Percentiles rank a stretch among this genome's conserved stretches.
These are phyloP conservation scores for Drosophila demipolita DNA, from an alignment of 2,888 invertebrate genomes.

Conservation along the genomic window DNA sequence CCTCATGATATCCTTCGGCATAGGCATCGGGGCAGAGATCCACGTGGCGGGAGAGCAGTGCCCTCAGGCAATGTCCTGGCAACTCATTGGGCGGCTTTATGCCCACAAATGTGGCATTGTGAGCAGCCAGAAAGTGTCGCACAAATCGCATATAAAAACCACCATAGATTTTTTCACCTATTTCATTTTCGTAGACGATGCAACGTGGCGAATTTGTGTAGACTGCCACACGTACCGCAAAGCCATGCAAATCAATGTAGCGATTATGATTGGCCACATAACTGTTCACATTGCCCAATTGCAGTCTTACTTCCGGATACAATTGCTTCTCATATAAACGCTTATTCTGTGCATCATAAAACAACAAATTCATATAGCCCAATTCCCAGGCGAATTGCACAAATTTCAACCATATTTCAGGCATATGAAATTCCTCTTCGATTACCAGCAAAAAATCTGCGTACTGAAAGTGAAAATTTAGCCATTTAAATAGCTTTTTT, in stretches of 20 bases:
- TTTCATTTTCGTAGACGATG: slow-evolving; percentile 43
- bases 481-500: slow-evolving; percentile 10
- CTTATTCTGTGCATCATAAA: slow-evolving; percentile 37
- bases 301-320: slow-evolving; percentile 38
- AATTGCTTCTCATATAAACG: slow-evolving; percentile 41
- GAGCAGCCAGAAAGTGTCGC: slow-evolving; percentile 28
- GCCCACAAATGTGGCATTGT: slow-evolving; percentile 62
- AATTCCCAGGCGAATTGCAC: slow-evolving; percentile 24
- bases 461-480: slow-evolving; percentile 39
- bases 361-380: slow-evolving; percentile 49
- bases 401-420: slow-evolving; percentile 42
- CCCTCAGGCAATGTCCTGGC: slow-evolving; percentile 46
- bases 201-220: slow-evolving; percentile 58
- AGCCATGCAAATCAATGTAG: slow-evolving; percentile 37
- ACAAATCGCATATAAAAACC: slow-evolving; percentile 66
- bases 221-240: slow-evolving; percentile 53
- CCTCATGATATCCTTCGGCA: slow-evolving; percentile 26
- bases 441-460: slow-evolving; percentile 51
- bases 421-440: neutral
- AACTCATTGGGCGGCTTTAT: slow-evolving; percentile 37
- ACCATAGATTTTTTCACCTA: slow-evolving; percentile 39
- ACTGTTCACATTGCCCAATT: slow-evolving; percentile 14
- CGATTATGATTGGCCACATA: slow-evolving; percentile 24
- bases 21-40: slow-evolving; percentile 63
- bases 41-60: slow-evolving; percentile 24